Base-by-base conservation (phyloP, 2,797 vertebrate species). In the Etheostoma perlongum region DNA sequence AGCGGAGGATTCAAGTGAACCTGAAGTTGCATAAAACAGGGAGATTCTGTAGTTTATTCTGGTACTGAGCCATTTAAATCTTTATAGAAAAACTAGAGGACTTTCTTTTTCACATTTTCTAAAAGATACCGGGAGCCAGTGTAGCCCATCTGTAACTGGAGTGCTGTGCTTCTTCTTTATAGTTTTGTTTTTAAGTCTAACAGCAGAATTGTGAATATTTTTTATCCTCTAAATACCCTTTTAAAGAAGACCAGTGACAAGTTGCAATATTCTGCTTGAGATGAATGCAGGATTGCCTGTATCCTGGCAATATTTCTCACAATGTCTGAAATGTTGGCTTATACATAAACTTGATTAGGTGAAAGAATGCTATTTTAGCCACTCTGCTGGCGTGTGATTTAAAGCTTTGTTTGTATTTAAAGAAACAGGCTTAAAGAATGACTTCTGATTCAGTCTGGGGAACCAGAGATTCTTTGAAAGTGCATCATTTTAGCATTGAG, bases 161-260 rank as follows among this genome's bases (percentile, higher is more conserved):
- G 8, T 52, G 52, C 27, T 48, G 16, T 42, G 11, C 14, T 67
- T 33, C 7, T 8, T 57, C 54, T 71, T 77, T 65, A 44, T 58
- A 59, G n/a, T 46, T 67, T 57, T 59, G 33, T 53, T 77, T 67
- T 73, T 30, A 81, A 55, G 78, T 78, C 36, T 19, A 30, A 72
- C 49, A 58, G 44, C 53, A 78, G 70, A 60, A 58, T 23, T 62
- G 14, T 62, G n/a, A 40, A n/a, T n/a, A 40, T 4, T 53, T 64
- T 67, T 48, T 27, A 46, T 58, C 40, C 21, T 23, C 25, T 59
- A 73, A 62, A 79, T 65, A 60, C 19, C 19, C 14, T 23, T 81
- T 82, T 25, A 51, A 59, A 46, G 21, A 42, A 54, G 48, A n/a
- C 8, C 53, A 48, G 48, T 11, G 13, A 42, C 18, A 71, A 54